Conservation (phyloP, 1,140 invertebrate species). For the Tetranychus cinnabarinus region DNA sequence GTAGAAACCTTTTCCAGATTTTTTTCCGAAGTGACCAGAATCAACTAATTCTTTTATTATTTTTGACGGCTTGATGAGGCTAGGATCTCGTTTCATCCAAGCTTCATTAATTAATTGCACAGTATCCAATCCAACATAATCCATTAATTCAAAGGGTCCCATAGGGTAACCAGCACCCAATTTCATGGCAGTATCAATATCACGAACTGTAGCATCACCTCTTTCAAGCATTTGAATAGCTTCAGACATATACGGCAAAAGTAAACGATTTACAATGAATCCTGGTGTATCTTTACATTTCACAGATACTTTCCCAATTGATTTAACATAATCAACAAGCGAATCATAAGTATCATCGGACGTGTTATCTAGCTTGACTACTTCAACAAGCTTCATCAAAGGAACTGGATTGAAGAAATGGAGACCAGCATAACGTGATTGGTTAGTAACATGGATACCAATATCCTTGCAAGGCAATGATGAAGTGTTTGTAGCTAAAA, state of each 20-base stretch:
- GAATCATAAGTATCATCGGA: constrained; percentile 43
- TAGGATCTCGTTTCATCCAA: not conserved
- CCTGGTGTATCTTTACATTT: constrained; percentile 57
- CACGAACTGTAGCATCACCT: constrained; percentile 38
- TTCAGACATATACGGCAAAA: constrained; percentile 51
- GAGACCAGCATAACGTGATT: constrained; percentile 3
- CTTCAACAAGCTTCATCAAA: constrained; percentile 66
- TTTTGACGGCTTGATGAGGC: not conserved
- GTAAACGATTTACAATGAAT: constrained; percentile 59
- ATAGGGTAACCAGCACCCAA: constrained; percentile 58
- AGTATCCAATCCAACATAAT: constrained; percentile 52
- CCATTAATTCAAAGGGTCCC: constrained; percentile 54
- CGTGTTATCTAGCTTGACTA: constrained; percentile 23
- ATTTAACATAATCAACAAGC: constrained; percentile 49
- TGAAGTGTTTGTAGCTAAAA: constrained; percentile 66
- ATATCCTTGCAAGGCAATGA: constrained; percentile 63
- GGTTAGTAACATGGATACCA: constrained; percentile 19
- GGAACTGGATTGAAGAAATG: constrained; percentile 86
- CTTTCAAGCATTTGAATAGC: constrained; percentile 48
- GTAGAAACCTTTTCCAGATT: constrained; percentile 68
- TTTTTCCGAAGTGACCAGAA: constrained; percentile 56
- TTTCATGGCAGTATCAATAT: constrained; percentile 69
- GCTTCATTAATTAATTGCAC: constrained; percentile 27
- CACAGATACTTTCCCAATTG: constrained; percentile 50
- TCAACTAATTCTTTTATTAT: constrained; percentile 43